Percentiles rank a stretch among this genome's conserved stretches.
These are phyloP conservation scores for Tholera decimalis DNA, from an alignment of 2,888 invertebrate genomes.

Conservation along the genomic window DNA sequence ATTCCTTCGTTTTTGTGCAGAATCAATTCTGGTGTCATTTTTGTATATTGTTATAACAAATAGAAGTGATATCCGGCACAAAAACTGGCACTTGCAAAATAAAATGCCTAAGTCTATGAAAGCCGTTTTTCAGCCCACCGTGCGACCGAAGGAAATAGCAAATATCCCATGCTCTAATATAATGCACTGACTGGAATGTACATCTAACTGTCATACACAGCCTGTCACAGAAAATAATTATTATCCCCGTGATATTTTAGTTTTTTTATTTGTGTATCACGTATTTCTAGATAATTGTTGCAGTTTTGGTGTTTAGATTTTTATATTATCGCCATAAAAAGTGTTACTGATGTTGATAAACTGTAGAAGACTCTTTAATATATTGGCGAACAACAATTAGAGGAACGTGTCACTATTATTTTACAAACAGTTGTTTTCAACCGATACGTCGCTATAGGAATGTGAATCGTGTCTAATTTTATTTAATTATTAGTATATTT, in stretches of 20 bases:
- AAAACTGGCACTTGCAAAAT: too few relatives aligned
- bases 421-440: slow-evolving; percentile 85
- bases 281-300: slow-evolving; percentile 79
- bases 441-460: slow-evolving; percentile 85
- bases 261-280: slow-evolving; percentile 89
- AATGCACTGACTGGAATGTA: slow-evolving; percentile 38
- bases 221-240: slow-evolving; percentile 77
- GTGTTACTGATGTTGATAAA: slow-evolving; percentile 80
- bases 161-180: slow-evolving; percentile 33
- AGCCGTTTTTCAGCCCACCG: too few relatives aligned
- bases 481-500: slow-evolving; percentile 86
- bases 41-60: too few relatives aligned
- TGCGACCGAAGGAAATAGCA: slow-evolving; percentile 43
- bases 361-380: slow-evolving; percentile 72
- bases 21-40: too few relatives aligned
- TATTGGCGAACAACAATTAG: slow-evolving; percentile 78
- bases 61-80: too few relatives aligned
- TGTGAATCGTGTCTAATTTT: slow-evolving; percentile 85
- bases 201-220: slow-evolving; percentile 60
- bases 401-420: slow-evolving; percentile 88
- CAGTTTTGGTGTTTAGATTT: slow-evolving; percentile 83
- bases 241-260: slow-evolving; percentile 85
- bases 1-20: too few relatives aligned
- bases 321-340: slow-evolving; percentile 74
- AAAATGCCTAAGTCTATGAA: too few relatives aligned